Percentiles rank a stretch among this genome's conserved stretches.
phyloP scores from a whole-genome alignment of 2,888 invertebrate genomes.

The Epiblema foenella region DNA sequence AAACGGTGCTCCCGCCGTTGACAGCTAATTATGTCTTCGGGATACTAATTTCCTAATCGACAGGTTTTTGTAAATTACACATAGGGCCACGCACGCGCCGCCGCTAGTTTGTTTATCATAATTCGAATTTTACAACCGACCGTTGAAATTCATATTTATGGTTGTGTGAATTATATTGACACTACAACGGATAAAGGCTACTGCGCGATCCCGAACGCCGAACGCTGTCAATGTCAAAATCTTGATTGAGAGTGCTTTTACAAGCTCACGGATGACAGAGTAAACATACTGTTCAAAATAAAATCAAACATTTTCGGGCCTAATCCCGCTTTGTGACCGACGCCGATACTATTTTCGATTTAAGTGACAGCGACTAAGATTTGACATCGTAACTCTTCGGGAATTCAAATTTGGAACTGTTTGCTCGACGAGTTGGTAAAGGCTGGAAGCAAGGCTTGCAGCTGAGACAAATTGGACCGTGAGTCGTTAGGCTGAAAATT shows the following conservation, averaged over 20 bases:
- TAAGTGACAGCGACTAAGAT: slow-evolving; percentile 69
- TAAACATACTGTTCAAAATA: slow-evolving; percentile 62
- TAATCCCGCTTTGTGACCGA: slow-evolving; percentile 53
- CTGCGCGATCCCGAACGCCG: slow-evolving; percentile 54
- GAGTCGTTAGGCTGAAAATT: slow-evolving; percentile 55
- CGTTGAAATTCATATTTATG: slow-evolving; percentile 76
- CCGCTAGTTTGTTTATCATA: slow-evolving; percentile 70
- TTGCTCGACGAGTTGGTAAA: slow-evolving; percentile 52
- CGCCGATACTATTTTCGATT: slow-evolving; percentile 70
- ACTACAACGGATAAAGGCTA: slow-evolving; percentile 63
- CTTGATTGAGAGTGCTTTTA: slow-evolving; percentile 68
- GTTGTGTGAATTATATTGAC: slow-evolving; percentile 70
- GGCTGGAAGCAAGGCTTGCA: slow-evolving; percentile 51
- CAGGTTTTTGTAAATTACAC: slow-evolving; percentile 69
- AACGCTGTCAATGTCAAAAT: slow-evolving; percentile 66
- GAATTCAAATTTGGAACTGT: slow-evolving; percentile 76
- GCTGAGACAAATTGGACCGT: slow-evolving; percentile 58
- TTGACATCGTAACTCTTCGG: slow-evolving; percentile 77
- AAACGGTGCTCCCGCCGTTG: slow-evolving; percentile 77
- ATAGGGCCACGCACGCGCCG: slow-evolving; percentile 50
- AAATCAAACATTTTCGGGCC: slow-evolving; percentile 52
- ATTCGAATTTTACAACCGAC: slow-evolving; percentile 76
- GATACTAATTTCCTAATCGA: slow-evolving; percentile 78
- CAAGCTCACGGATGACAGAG: slow-evolving; percentile 64
- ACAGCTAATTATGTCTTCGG: slow-evolving; percentile 82